Evolutionary conservation across 2,113 vertebrate genomes (phyloP), one percentile per base, ranked within the genome.

Genomic region (Chionomys nivalis): DNA sequence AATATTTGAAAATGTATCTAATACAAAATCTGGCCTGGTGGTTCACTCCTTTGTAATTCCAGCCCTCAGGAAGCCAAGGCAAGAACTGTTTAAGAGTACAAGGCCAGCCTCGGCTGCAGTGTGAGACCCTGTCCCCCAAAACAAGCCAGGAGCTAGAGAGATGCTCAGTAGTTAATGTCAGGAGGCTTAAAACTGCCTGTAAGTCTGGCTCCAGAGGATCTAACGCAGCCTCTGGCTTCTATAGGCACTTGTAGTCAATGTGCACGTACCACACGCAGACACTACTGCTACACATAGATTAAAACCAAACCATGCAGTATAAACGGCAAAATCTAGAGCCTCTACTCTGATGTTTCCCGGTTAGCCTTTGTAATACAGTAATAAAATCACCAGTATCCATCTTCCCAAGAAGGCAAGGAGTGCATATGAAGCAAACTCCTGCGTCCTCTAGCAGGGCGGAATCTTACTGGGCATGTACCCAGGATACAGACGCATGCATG

Each of bases 301-400:
- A 65, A 87, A 89, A 58, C 23, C 68, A 55, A 28, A 73, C 47
- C 65, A 78, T 0, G 14, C 72, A 81, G 31, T 12, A 87, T 0
- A 76, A 79, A 66, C n/a, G 17, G 19, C 10, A 81, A 93, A 78
- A 90, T 81, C 39, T 17, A 82, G 52, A 65, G n/a, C 44, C 44
- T 78, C 52, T 79, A 87, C 39, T 70, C 94, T 83, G 7, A 76
- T 52, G 73, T 78, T 52, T 28, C 44, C 89, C 12, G n/a, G 58
- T 79, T 85, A 95, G 73, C 6, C 28, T 94, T 81, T 97, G 23
- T 92, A 93, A 90, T 61, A 23, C 44, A n/a, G n/a, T n/a, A 83
- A 36, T n/a, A 91, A 26, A 63, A 47, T 7, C 31, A 83, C 65
- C 1, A 91, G 24, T 31, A 39, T 44, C 49, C 2, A 39, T 42